Conservation (phyloP, 2,797 vertebrate species). For the Tauraco hartlaubi region DNA sequence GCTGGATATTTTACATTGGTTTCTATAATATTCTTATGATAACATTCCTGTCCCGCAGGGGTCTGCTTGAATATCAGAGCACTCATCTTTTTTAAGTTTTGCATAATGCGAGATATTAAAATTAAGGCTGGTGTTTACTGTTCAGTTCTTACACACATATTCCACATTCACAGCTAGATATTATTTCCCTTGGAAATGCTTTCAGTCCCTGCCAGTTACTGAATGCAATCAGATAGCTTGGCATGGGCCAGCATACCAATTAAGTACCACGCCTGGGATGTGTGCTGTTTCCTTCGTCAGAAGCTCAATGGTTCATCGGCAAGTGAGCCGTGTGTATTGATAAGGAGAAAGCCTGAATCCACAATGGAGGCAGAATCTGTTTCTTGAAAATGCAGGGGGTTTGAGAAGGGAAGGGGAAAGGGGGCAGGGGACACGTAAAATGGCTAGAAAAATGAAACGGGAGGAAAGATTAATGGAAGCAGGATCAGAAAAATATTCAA, state of each 20-base stretch:
- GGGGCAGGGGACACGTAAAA: neutral
- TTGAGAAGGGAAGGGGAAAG: conserved; percentile 13
- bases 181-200: conserved; percentile 82
- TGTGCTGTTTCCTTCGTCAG: conserved; percentile 38
- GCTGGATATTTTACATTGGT: conserved; percentile 73
- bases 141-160: conserved; percentile 74
- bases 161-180: conserved; percentile 77
- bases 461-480: conserved; percentile 77
- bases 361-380: conserved; percentile 51
- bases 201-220: conserved; percentile 76
- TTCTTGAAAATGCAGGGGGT: conserved; percentile 46
- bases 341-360: conserved; percentile 50
- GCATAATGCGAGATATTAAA: conserved; percentile 78
- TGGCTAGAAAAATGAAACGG: conserved; percentile 19
- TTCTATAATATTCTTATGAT: conserved; percentile 66
- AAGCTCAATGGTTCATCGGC: conserved; percentile 61
- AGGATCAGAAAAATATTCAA: conserved; percentile 79
- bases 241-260: conserved; percentile 81
- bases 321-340: conserved; percentile 55
- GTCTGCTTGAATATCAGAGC: conserved; percentile 62
- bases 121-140: conserved; percentile 80
- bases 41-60: conserved; percentile 47
- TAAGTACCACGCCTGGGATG: conserved; percentile 67
- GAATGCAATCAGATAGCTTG: conserved; percentile 79
- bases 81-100: conserved; percentile 76